Percentiles rank a stretch among this genome's conserved stretches.
Conservation (phyloP, 2,113 vertebrate species). For the Syngnathus typhle region DNA sequence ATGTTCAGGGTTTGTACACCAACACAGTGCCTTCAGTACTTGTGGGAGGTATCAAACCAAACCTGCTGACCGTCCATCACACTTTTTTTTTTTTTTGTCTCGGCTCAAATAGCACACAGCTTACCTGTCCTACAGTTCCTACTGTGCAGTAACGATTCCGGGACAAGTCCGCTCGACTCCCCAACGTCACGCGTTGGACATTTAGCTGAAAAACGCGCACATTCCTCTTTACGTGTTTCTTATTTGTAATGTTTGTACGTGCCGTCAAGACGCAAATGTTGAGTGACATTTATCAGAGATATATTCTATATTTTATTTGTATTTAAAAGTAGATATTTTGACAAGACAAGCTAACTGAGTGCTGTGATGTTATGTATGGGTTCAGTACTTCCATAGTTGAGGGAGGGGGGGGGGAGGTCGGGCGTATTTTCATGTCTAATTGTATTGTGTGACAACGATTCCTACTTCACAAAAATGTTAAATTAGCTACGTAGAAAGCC, state of each 20-base stretch:
- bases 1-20: constrained; percentile 20
- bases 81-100: constrained; percentile 4
- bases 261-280: constrained; percentile 66
- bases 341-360: constrained; percentile 72
- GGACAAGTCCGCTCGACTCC: constrained; percentile 29
- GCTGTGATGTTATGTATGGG: constrained; percentile 70
- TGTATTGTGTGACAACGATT: constrained; percentile 59
- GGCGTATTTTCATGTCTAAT: constrained; percentile 63
- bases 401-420: constrained; percentile 14
- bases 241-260: constrained; percentile 63
- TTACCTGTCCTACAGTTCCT: constrained; percentile 22
- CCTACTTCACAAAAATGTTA: constrained; percentile 59
- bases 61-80: constrained; percentile 8
- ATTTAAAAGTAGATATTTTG: constrained; percentile 73
- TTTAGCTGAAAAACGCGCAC: constrained; percentile 54
- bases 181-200: constrained; percentile 44
- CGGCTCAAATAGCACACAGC: constrained; percentile 13
- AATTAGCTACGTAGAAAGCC: constrained; percentile 67
- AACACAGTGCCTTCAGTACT: constrained; percentile 59
- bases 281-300: constrained; percentile 71
- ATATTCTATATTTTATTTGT: constrained; percentile 77
- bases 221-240: constrained; percentile 58
- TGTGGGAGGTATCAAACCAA: constrained; percentile 23
- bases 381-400: constrained; percentile 67
- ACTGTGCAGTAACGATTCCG: constrained; percentile 45